phyloP scores from a whole-genome alignment of 2,888 invertebrate genomes.

The Andrena flavipes region DNA sequence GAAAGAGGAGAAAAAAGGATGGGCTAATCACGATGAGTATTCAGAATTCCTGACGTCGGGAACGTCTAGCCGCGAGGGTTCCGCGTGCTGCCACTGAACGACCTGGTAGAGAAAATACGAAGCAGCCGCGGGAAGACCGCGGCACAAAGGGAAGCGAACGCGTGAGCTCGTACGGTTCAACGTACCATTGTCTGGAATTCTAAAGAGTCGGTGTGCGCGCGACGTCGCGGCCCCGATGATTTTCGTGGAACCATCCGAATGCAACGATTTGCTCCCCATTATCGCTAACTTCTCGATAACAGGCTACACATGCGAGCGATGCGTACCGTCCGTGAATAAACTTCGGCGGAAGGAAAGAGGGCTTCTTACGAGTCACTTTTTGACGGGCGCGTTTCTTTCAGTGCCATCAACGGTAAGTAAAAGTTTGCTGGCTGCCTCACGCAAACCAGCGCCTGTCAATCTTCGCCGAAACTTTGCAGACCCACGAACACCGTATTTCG shows the following conservation, averaged over 20 bases:
- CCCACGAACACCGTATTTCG: neutral
- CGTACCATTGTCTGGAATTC: slow-evolving; percentile 56
- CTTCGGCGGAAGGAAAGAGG: neutral
- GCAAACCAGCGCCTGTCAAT: neutral
- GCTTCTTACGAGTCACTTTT: neutral
- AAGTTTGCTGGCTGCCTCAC: neutral
- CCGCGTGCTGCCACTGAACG: slow-evolving; percentile 46
- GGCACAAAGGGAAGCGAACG: slow-evolving; percentile 43
- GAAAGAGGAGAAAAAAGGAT: neutral
- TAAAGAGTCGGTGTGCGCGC: slow-evolving; percentile 39
- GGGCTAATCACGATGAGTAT: slow-evolving; percentile 67
- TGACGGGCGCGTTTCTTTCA: neutral
- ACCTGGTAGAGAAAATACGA: slow-evolving; percentile 47
- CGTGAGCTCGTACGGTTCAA: slow-evolving; percentile 49
- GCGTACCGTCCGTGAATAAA: neutral
- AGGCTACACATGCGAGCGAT: neutral
- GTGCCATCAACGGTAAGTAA: neutral
- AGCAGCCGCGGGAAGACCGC: slow-evolving; percentile 31
- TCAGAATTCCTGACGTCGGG: slow-evolving; percentile 55
- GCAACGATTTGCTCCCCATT: slow-evolving; percentile 34
- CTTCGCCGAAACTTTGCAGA: neutral
- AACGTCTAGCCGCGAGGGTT: slow-evolving; percentile 40
- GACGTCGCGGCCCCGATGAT: slow-evolving; percentile 37
- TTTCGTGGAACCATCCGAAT: slow-evolving; percentile 20
- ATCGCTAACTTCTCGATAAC: too few species aligned